Percentiles rank a stretch among this genome's conserved stretches.
phyloP scores from a whole-genome alignment of 2,888 invertebrate genomes.

The Trissolcus japonicus region DNA sequence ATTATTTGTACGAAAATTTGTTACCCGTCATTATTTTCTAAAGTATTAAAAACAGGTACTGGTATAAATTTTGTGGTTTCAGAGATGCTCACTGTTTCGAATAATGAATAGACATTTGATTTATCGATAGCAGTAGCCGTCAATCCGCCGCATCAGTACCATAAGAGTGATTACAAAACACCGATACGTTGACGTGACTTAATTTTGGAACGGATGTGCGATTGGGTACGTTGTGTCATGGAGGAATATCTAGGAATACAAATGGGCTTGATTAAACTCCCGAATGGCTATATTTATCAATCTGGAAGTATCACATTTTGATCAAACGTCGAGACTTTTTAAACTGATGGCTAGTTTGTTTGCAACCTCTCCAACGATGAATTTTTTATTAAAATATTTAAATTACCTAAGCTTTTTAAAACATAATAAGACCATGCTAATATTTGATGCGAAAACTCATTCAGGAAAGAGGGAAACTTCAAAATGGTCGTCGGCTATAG shows the following conservation, averaged over 20 bases:
- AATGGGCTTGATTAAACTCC: too few relatives aligned
- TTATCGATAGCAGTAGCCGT: conserved; percentile 49
- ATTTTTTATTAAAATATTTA: background rate
- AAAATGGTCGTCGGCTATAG: conserved; percentile 63
- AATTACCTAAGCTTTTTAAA: conserved; percentile 13
- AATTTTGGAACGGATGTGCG: conserved; percentile 36
- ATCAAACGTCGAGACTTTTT: too few relatives aligned
- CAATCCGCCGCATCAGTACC: conserved; percentile 40
- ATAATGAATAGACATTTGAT: conserved; percentile 35
- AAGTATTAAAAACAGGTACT: too few relatives aligned
- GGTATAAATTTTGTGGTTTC: too few relatives aligned
- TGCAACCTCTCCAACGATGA: too few relatives aligned
- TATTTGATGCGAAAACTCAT: conserved; percentile 20
- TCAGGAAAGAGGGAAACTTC: conserved; percentile 34
- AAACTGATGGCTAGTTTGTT: too few relatives aligned
- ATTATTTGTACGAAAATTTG: too few relatives aligned
- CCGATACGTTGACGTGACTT: conserved; percentile 51
- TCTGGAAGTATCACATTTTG: too few relatives aligned
- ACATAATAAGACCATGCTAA: background rate
- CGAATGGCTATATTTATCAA: too few relatives aligned
- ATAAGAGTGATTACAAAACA: conserved; percentile 52
- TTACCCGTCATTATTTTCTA: too few relatives aligned
- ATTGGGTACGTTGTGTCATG: conserved; percentile 18
- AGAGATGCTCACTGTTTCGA: too few relatives aligned
- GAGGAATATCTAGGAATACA: conserved; percentile 3